Evolutionary conservation across 2,113 vertebrate species (phyloP), one percentile per base, ranked within the genome.

Genomic region (Marcusenius ussheri): DNA sequence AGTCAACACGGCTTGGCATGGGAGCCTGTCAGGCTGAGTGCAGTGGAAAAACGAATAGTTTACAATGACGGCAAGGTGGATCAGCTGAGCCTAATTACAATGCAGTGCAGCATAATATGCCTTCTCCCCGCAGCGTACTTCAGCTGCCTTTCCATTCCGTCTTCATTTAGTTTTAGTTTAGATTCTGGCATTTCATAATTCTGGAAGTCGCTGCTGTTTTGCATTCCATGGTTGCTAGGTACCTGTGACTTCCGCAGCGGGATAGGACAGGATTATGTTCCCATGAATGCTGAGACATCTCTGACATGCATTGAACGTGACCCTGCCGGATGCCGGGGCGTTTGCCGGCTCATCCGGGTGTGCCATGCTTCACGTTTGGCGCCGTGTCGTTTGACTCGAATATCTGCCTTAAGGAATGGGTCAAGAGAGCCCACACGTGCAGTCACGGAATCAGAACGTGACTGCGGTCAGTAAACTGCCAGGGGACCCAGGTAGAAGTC

Each of bases 1-100:
- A 77, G 70, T 94, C 94, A 95, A 94, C 93, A 94, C 94, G 93
- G 94, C 95, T 94, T 93, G 92, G 90, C 88, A 91, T 95, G 94
- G 94, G 91, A 87, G 94, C 91, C 93, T 92, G 92, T 94, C 94
- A 94, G 91, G 91, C 88, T 56, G 50, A 58, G 8, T 39, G 86
- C 51, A 39, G 49, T 88, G 74, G 46, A 47, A 86, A 51, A 53
- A 51, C n/a, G 85, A 31, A 87, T 51, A 31, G 45, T 80, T 80
- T 80, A 39, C 35, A 19, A 1, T 80, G 31, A 80, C 15, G 6
- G 74, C 5, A 42, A 42, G 13, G 35, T 80, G 74, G 35, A 80
- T 80, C 74, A 80, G 5, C 19, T 42, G 74, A 80, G 74, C 35
- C 17, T 35, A 3, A 17, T 39, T 42, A 80, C 74, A 80, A 42